Base-by-base conservation (phyloP, 2,113 vertebrate species). In the Lycaon pictus region DNA sequence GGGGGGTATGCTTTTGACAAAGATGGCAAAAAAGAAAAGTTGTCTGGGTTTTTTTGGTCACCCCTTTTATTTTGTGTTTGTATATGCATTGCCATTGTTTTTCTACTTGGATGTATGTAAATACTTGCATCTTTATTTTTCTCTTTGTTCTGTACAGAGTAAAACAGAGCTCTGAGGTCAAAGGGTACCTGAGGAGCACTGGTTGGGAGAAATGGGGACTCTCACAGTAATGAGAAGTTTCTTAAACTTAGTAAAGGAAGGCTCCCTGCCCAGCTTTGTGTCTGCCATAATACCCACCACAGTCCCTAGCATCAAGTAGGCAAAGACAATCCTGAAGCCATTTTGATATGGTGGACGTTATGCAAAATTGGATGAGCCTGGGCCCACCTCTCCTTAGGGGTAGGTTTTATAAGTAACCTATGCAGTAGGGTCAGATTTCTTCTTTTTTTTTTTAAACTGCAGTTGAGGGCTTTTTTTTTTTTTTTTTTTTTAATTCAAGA, bases 211-310 rank as follows among this genome's bases (percentile, higher is more conserved):
- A 48, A 43, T 17, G n/a, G 16, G 29, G 35, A 43, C 23, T 35
- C 16, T 72, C 60, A 48, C 17, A 67, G 62, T 12, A 35, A 22
- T 19, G 11, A 85, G 35, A 69, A 35, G 11, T 17, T 63, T 79
- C 32, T 60, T 51, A 55, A 43, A 71, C 35, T 80, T 72, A 4
- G 9, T 19, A 22, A 79, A 29, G 55, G 80, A 53, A 89, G 55
- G 9, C 35, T 13, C 23, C 17, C 48, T 32, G 5, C 7, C 4
- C 11, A 51, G 13, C 53, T 35, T 29, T 58, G 2, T 48, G 16
- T 51, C 8, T 43, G 29, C 32, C 1, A 0, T 2, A 12, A 29
- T 1, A 51, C 16, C 5, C 8, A 2, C 17, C 23, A 32, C 2
- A 12, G 15, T n/a, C 12, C 37, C 27, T 5, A 20, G 48, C 11